Base-by-base conservation (phyloP, 2,888 invertebrate genomes). In the Orchesella flavescens region DNA sequence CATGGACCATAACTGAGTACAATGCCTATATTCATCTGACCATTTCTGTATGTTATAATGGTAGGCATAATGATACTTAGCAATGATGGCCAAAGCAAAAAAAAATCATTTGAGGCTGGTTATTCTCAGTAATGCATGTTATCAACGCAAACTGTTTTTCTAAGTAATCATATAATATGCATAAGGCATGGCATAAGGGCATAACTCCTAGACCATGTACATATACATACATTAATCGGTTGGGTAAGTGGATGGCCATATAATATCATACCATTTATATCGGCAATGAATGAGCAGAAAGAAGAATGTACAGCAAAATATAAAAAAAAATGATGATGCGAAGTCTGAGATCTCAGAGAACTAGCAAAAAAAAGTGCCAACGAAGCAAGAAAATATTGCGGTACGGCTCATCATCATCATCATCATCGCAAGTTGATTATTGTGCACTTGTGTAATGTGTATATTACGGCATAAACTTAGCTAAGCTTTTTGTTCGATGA, bases 361-460 rank as follows among this genome's bases (percentile, higher is more conserved):
- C 23, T 19, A 61, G 7, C 12, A 21, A 15, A 66, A 76, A 76
- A 76, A 76, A 68, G 66, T 76, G 76, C 76, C 76, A 76, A 76
- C 68, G 44, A 76, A 44, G 43, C 76, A 24, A 63, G 43, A 57
- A 65, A 76, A 7, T n/a, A 66, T 61, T 65, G 66, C 43, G 49
- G 66, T 68, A 68, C 17, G 44, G 43, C 68, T 76, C 68, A 68
- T n/a, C 53, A 53, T 53, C 53, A 53, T 53, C 53, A 13, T 53
- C 53, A 46, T 46, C 46, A 46, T 46, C 46, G 9, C n/a, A 34
- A 34, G 34, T 34, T 34, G 34, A 34, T 59, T 53, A 53, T n/a
- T 53, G 53, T n/a, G 53, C 17, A 53, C 15, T 53, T n/a, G 17
- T 53, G 53, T 53, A 53, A 53, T 53, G 53, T 53, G 53, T 53